Percentiles rank a stretch among this genome's conserved stretches.
These are phyloP conservation scores for Hippocampus abdominalis DNA, from an alignment of 2,113 vertebrate genomes.

Conservation along the genomic window DNA sequence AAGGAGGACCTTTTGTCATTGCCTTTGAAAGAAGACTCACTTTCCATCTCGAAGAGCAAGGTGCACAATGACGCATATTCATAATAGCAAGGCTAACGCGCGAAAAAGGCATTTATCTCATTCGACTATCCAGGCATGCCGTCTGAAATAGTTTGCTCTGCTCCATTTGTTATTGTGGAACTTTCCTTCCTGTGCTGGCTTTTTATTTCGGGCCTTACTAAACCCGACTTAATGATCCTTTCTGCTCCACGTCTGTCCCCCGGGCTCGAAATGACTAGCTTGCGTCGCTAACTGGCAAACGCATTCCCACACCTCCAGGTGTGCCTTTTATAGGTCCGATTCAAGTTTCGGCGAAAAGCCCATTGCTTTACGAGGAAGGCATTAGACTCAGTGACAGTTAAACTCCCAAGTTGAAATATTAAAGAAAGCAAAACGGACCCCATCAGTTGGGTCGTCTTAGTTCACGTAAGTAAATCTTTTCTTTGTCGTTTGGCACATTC, in stretches of 20 bases:
- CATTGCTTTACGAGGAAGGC: neutral
- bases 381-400: neutral
- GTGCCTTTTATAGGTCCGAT: slow-evolving; percentile 15
- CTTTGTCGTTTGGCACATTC: slow-evolving; percentile 28
- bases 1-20: slow-evolving; percentile 85
- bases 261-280: slow-evolving; percentile 11
- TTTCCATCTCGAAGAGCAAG: slow-evolving; percentile 98
- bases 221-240: slow-evolving; percentile 13
- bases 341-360: neutral
- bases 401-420: neutral
- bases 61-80: slow-evolving; percentile 61
- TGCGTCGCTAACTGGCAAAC: slow-evolving; percentile 13
- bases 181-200: neutral
- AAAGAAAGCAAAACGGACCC: neutral
- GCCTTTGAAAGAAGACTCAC: slow-evolving; percentile 85
- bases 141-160: neutral
- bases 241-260: slow-evolving; percentile 9
- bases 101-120: neutral
- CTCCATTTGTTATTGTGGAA: neutral
- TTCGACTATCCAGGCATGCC: neutral
- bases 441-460: neutral
- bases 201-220: slow-evolving; percentile 10
- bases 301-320: neutral
- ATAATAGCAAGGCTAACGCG: too few species aligned
- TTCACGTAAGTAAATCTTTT: neutral